Percentiles rank a stretch among this genome's conserved stretches.
These are phyloP conservation scores for Triplophysa rosa DNA, from an alignment of 2,113 vertebrate genomes.

Conservation along the genomic window DNA sequence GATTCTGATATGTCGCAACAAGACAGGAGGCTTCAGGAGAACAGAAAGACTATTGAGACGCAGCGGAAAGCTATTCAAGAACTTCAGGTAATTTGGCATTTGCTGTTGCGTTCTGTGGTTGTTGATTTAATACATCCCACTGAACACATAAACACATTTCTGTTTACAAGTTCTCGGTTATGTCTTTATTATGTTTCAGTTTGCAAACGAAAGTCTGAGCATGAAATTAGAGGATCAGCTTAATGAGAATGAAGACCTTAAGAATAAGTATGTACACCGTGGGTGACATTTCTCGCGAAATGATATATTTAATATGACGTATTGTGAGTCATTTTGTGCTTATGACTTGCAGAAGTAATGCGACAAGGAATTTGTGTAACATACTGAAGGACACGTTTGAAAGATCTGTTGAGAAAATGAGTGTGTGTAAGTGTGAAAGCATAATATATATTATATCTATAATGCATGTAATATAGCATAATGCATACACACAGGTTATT, in stretches of 20 bases:
- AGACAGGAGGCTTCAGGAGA: conserved; percentile 85
- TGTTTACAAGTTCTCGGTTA: too few species aligned
- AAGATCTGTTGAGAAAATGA: conserved; percentile 83
- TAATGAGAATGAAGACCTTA: conserved; percentile 87
- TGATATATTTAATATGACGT: background rate
- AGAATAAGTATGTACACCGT: conserved; percentile 81
- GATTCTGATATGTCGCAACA: conserved; percentile 83
- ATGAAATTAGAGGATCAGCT: conserved; percentile 89
- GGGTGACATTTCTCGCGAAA: background rate
- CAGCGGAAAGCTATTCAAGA: conserved; percentile 92
- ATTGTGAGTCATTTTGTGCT: conserved; percentile 8
- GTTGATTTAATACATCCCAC: background rate
- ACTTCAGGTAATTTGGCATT: conserved; percentile 77
- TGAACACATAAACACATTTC: too few species aligned
- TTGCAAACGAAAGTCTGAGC: conserved; percentile 91
- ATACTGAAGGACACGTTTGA: conserved; percentile 88
- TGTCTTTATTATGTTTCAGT: conserved; percentile 67
- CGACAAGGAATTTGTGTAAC: conserved; percentile 85
- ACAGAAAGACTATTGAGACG: conserved; percentile 84
- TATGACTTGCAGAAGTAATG: conserved; percentile 74
- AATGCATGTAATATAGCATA: background rate
- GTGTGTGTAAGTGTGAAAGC: conserved; percentile 79
- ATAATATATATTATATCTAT: too few species aligned
- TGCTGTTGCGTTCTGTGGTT: background rate
- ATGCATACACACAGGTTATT: background rate